Evolutionary conservation across 30 jellyfish, hydroid and myxozoan genomes (phyloP), one percentile per base, ranked within the genome.

Genomic region (Pseudorhiza aurosa): DNA sequence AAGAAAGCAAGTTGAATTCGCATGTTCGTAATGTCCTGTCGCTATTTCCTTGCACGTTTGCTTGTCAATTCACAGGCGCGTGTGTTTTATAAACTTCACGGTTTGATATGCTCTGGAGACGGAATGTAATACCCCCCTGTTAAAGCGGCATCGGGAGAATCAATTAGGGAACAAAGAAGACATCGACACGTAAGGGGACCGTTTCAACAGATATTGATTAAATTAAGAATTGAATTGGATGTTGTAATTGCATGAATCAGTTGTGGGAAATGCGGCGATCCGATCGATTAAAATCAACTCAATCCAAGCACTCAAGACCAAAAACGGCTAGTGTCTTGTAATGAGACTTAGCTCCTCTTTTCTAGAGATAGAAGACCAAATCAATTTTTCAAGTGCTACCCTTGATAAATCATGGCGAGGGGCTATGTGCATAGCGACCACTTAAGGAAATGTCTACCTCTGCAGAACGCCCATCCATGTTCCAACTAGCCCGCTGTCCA

Each of bases 241-340:
- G 43, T 33, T 53, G 12, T 65, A 80, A 80, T 80, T 80, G 91
- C 84, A 35, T 65, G 58, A 65, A 80, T 51, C 65, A 72, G 53
- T 64, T 73, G 86, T 73, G 86, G 86, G 86, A 73, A 73, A 55
- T 53, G 84, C 75, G 77, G 91, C 84, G 44, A 30, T 80, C 55
- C 84, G 44, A 30, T 80, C 55, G 59, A 70, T 33, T 10, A 45
- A 65, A 80, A 80, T 65, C 62, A 55, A 65, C 53, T 80, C 55
- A 80, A 37, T 47, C 21, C 56, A 35, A 46, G 79, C 57, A 42
- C 35, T 64, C 77, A 36, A 64, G 14, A 64, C 37, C 58, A 45
- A 36, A 19, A 19, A n/a, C 10, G 67, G 67, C 37, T 1, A 39
- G 50, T 12, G 7, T 39, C 50, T 7, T 39, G 12, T 39, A 39